phyloP scores from a whole-genome alignment of 2,888 invertebrate genomes.

The Tridacna crocea region DNA sequence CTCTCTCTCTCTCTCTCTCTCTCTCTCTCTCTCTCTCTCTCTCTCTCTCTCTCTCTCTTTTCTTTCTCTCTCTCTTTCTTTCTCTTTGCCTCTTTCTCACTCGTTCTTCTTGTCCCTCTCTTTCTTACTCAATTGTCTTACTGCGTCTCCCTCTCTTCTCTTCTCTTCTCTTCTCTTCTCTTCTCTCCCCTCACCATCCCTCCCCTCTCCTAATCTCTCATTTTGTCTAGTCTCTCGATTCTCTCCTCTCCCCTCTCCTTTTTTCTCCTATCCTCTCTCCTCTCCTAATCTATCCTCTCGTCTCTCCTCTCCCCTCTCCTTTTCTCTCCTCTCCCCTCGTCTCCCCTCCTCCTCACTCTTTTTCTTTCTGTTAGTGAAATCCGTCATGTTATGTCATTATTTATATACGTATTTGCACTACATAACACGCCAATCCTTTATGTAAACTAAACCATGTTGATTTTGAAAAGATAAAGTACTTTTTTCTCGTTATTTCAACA shows the following conservation, averaged over 20 bases:
- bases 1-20: constrained; percentile 14
- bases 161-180: background rate
- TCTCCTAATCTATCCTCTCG: background rate
- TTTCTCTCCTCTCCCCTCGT: background rate
- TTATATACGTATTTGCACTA: no score
- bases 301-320: background rate
- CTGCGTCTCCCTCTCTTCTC: background rate
- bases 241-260: background rate
- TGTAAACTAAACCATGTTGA: no score
- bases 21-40: constrained; percentile 14
- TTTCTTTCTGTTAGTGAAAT: background rate
- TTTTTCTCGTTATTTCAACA: no score
- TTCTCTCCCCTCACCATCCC: background rate
- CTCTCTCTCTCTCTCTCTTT: constrained; percentile 6
- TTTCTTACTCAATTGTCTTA: background rate
- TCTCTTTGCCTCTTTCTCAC: background rate
- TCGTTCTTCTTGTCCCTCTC: background rate
- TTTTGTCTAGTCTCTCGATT: background rate
- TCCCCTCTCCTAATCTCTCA: background rate
- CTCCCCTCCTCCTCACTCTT: background rate
- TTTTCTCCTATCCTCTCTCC: background rate
- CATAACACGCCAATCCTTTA: no score
- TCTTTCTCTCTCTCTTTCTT: background rate
- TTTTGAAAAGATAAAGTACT: no score
- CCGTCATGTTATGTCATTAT: no score